These are phyloP conservation scores for Pantherophis guttatus DNA, from an alignment of 2,113 vertebrate genomes.

Conservation along the genomic window DNA sequence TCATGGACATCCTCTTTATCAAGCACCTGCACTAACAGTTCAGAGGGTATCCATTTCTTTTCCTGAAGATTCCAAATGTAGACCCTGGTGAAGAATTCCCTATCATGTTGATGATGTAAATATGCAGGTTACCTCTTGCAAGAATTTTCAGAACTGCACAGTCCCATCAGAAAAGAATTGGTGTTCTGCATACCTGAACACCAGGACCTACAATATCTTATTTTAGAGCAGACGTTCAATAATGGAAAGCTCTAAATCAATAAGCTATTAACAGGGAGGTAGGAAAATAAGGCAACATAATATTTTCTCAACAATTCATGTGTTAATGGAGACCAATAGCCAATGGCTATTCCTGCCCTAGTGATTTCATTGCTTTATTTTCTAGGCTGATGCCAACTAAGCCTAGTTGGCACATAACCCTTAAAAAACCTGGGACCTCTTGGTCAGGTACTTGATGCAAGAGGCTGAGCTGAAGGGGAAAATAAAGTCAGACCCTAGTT, in stretches of 20 bases:
- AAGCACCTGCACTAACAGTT: not conserved
- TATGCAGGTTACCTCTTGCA: not conserved
- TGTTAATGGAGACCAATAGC: conserved; percentile 7
- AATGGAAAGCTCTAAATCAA: conserved; percentile 14
- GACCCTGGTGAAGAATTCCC: not conserved
- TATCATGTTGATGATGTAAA: not conserved
- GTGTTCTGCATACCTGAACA: not conserved
- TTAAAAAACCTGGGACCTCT: not conserved
- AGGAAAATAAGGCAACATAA: conserved; percentile 23
- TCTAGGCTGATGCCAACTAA: not conserved
- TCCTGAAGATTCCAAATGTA: not conserved
- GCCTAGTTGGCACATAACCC: not conserved
- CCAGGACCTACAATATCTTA: not conserved
- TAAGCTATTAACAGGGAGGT: conserved; percentile 27
- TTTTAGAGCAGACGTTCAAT: not conserved
- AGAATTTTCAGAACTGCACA: not conserved
- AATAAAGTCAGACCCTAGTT: not conserved
- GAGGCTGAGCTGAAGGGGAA: not conserved
- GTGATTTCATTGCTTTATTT: not conserved
- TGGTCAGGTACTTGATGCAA: not conserved
- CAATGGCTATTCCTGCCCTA: not conserved
- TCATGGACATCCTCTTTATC: not conserved
- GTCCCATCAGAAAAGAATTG: not conserved
- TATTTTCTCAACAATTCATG: conserved; percentile 17
- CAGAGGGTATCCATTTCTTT: not conserved